These are phyloP conservation scores for Urocynchramus pylzowi DNA, from an alignment of 2,113 vertebrate genomes.

Conservation along the genomic window DNA sequence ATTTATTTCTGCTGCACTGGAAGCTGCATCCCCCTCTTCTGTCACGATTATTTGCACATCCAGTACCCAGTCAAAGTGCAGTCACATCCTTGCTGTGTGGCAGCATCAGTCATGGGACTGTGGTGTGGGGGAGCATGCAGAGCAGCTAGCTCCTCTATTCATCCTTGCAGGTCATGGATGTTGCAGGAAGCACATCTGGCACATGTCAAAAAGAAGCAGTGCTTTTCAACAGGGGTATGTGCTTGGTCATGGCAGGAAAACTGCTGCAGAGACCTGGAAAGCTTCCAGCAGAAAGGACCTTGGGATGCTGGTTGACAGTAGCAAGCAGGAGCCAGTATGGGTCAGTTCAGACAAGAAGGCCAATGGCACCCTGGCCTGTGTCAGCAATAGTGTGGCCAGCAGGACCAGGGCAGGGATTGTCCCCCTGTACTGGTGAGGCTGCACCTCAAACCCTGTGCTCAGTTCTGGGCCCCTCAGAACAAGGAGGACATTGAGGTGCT, in stretches of 20 bases:
- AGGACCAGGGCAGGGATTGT: fast-evolving
- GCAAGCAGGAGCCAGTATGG: background rate
- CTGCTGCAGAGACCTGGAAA: background rate
- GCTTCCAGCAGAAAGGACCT: background rate
- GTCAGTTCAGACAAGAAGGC: background rate
- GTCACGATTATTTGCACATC: conserved; percentile 44
- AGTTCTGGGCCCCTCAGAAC: background rate
- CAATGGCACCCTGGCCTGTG: background rate
- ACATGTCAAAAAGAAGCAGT: background rate
- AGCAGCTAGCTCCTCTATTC: background rate
- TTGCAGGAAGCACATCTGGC: background rate
- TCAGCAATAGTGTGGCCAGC: background rate
- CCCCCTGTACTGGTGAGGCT: background rate
- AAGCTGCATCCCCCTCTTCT: conserved; percentile 38
- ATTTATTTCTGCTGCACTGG: conserved; percentile 51
- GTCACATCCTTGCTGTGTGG: background rate
- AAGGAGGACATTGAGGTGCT: background rate
- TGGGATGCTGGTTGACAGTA: fast-evolving
- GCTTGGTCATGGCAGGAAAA: background rate
- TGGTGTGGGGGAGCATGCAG: background rate
- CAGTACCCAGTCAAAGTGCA: conserved; percentile 25
- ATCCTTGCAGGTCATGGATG: background rate
- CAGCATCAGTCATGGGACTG: conserved; percentile 3
- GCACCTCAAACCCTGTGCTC: fast-evolving
- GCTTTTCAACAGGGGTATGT: background rate